A percentile compares a stretch with the other conserved stretches of the same genome.
These are phyloP conservation scores for Lepus europaeus DNA, from an alignment of 2,113 vertebrate genomes.

Conservation along the genomic window DNA sequence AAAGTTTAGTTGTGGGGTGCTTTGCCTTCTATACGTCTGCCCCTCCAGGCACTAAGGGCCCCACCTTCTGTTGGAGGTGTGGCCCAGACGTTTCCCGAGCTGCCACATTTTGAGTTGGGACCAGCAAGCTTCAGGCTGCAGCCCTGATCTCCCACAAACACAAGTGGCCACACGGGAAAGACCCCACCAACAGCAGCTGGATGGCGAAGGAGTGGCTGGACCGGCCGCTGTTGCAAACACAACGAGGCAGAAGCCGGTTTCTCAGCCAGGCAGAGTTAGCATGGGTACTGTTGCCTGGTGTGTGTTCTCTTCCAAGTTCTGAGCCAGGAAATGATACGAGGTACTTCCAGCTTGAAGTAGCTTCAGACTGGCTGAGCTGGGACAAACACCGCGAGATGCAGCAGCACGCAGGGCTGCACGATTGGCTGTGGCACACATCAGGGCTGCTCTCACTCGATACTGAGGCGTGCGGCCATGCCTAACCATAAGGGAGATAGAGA, in stretches of 20 bases:
- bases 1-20: neutral
- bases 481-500: neutral
- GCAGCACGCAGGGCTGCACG: too few species aligned
- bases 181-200: too few species aligned
- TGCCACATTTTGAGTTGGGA: neutral
- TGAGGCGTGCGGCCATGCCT: neutral
- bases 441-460: neutral
- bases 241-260: neutral
- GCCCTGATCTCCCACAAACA: neutral
- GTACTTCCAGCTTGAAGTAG: neutral
- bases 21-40: neutral
- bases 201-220: too few species aligned
- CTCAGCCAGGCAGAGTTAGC: neutral
- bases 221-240: neutral
- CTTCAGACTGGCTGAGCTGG: neutral
- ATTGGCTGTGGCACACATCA: too few species aligned
- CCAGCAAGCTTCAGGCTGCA: neutral
- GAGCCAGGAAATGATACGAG: neutral
- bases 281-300: neutral
- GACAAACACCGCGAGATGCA: neutral
- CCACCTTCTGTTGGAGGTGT: neutral
- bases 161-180: neutral
- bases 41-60: neutral
- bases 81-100: neutral
- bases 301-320: neutral